These are phyloP conservation scores for Xenentodon cancila DNA, from an alignment of 2,797 vertebrate species.

Conservation along the genomic window DNA sequence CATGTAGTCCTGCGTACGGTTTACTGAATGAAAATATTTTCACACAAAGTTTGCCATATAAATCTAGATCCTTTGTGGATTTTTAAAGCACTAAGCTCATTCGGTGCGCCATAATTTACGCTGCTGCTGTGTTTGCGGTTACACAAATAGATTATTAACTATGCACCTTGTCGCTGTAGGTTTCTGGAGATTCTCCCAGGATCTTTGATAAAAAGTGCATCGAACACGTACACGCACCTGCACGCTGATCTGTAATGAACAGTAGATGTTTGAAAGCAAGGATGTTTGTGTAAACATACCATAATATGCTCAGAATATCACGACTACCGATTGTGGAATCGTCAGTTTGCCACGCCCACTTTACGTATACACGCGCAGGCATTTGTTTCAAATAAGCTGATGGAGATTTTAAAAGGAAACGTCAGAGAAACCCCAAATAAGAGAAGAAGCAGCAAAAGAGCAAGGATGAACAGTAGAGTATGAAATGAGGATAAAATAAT, in stretches of 20 bases:
- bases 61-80: constrained; percentile 24
- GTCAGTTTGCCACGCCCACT: constrained; percentile 9
- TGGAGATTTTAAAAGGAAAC: constrained; percentile 35
- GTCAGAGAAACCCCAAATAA: background rate
- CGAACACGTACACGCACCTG: constrained; percentile 30
- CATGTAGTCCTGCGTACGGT: constrained; percentile 20
- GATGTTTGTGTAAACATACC: constrained; percentile 38
- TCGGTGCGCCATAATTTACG: constrained; percentile 53
- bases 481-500: constrained; percentile 13
- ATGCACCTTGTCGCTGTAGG: constrained; percentile 43
- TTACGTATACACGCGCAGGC: constrained; percentile 12
- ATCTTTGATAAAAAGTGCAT: constrained; percentile 25
- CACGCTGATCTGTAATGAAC: constrained; percentile 31
- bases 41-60: constrained; percentile 27
- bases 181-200: constrained; percentile 56
- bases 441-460: constrained; percentile 19
- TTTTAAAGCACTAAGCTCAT: constrained; percentile 49
- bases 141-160: constrained; percentile 46
- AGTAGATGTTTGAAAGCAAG: constrained; percentile 21
- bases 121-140: constrained; percentile 53
- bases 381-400: constrained; percentile 42
- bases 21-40: constrained; percentile 44
- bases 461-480: constrained; percentile 6
- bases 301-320: constrained; percentile 36
- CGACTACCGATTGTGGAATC: constrained; percentile 7